Conservation (phyloP, 2,888 invertebrate genomes). For the Apamea sordens region DNA sequence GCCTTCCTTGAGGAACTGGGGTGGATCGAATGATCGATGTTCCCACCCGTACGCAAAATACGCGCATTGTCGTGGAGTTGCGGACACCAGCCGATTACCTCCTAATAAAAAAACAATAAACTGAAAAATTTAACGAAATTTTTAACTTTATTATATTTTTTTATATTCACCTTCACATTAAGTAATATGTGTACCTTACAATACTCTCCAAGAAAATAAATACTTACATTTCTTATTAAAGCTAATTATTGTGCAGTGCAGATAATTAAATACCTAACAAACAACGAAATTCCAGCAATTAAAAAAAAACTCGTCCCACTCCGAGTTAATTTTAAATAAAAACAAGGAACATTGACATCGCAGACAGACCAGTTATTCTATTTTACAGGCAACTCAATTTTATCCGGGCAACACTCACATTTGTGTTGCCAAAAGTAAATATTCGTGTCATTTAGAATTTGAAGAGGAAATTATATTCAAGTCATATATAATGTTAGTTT, state of each 20-base stretch:
- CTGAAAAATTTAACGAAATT: background rate
- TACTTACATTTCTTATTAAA: background rate
- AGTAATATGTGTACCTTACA: too few relatives aligned
- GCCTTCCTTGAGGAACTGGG: too few relatives aligned
- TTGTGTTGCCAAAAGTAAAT: conserved; percentile 32
- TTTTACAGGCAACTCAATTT: conserved; percentile 42
- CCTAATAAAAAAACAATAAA: too few relatives aligned
- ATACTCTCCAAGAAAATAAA: too few relatives aligned
- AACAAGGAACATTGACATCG: conserved; percentile 45
- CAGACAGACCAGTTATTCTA: conserved; percentile 51
- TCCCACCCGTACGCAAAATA: too few relatives aligned
- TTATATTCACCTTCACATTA: too few relatives aligned
- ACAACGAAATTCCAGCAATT: conserved; percentile 12
- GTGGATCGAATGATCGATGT: too few relatives aligned
- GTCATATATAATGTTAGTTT: background rate
- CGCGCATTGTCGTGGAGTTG: too few relatives aligned
- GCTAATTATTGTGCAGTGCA: background rate
- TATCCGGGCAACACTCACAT: conserved; percentile 16
- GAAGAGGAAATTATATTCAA: conserved; percentile 21
- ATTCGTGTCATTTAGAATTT: conserved; percentile 36
- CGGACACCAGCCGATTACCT: too few relatives aligned
- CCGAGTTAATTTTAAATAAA: conserved; percentile 59
- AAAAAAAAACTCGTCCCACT: conserved; percentile 12
- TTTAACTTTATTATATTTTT: background rate
- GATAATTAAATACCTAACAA: conserved; percentile 12